These are phyloP conservation scores for Lonchura striata DNA, from an alignment of 2,113 vertebrate species.

Conservation along the genomic window DNA sequence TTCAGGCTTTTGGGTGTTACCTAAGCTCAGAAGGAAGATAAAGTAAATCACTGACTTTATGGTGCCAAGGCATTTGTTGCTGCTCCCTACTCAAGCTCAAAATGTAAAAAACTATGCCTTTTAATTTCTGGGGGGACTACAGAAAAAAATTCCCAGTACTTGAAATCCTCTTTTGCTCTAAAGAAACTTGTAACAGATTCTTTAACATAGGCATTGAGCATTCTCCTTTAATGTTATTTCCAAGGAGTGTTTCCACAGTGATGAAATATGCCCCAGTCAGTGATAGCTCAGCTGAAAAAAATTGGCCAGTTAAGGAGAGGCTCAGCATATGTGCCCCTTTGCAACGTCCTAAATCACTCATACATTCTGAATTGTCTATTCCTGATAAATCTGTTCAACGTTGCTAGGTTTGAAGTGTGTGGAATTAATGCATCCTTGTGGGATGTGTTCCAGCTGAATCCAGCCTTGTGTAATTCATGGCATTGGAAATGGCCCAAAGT, in stretches of 20 bases:
- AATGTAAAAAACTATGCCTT: not conserved
- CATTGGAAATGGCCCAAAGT: not conserved
- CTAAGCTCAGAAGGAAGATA: not conserved
- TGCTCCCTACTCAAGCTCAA: not conserved
- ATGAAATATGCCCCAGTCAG: slow-evolving; percentile 18
- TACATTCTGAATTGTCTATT: not conserved
- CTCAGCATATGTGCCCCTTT: not conserved
- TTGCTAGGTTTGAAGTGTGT: not conserved
- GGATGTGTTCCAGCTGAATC: not conserved
- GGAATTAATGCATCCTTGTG: not conserved
- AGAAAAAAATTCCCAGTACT: not conserved
- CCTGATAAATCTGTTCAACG: not conserved
- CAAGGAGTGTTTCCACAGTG: not conserved
- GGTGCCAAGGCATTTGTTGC: not conserved
- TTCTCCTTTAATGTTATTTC: not conserved
- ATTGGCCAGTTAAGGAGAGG: not conserved
- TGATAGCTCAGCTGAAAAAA: not conserved
- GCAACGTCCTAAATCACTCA: slow-evolving; percentile 2
- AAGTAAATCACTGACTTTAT: not conserved
- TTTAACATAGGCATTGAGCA: not conserved
- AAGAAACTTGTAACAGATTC: not conserved
- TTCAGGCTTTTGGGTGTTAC: not conserved
- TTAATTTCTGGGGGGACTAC: not conserved
- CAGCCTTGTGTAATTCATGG: not conserved
- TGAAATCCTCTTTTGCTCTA: not conserved